phyloP scores from a whole-genome alignment of 1,140 invertebrate species.

The Drosophila tristis region DNA sequence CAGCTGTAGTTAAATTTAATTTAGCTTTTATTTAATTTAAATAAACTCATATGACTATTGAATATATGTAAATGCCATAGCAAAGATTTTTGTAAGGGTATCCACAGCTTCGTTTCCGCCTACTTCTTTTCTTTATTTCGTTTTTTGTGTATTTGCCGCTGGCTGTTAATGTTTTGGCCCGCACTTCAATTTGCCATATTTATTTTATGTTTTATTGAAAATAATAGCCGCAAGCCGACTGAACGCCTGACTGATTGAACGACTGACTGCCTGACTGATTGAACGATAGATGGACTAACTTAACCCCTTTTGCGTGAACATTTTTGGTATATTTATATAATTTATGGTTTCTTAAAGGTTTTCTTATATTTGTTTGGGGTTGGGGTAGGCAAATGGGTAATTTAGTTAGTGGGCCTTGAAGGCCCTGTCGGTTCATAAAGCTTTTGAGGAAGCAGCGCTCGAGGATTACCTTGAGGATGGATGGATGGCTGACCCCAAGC shows the following conservation, averaged over 20 bases:
- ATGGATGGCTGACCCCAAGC: neutral
- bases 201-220: slow-evolving; percentile 58
- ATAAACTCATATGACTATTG: no score
- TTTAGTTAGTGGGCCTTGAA: slow-evolving; percentile 46
- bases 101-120: no score
- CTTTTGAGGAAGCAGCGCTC: slow-evolving; percentile 24
- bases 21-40: no score
- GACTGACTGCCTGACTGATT: slow-evolving; percentile 7
- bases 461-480: slow-evolving; percentile 8
- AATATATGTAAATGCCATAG: no score
- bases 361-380: neutral
- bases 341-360: slow-evolving; percentile 35
- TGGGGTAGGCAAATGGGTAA: slow-evolving; percentile 31
- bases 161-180: slow-evolving; percentile 34
- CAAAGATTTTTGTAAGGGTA: no score
- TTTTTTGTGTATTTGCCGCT: slow-evolving; percentile 26
- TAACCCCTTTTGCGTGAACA: slow-evolving; percentile 7
- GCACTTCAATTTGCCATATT: slow-evolving; percentile 49
- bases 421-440: slow-evolving; percentile 41
- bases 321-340: slow-evolving; percentile 15
- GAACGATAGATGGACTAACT: slow-evolving; percentile 5
- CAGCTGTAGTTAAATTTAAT: no score
- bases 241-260: slow-evolving; percentile 29
- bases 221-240: slow-evolving; percentile 31
- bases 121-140: slow-evolving; percentile 4